Conservation (phyloP, 2,113 vertebrate species). For the Natator depressus region DNA sequence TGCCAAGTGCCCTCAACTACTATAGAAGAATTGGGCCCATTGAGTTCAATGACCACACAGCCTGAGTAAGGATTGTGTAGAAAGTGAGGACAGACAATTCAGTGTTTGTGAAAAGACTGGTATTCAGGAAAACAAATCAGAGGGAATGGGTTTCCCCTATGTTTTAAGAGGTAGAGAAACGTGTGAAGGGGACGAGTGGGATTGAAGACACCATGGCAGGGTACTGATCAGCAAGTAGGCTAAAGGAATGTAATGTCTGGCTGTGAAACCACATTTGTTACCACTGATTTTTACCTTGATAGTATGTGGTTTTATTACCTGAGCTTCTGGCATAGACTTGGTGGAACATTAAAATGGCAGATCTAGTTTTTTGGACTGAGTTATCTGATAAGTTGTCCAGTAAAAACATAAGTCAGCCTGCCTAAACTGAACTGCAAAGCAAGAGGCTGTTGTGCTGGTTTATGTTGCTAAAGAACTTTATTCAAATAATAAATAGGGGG, state of each 20-base stretch:
- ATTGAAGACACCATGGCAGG: not conserved
- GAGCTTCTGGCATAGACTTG: slow-evolving; percentile 36
- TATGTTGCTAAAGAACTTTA: no score
- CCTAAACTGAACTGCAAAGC: slow-evolving; percentile 54
- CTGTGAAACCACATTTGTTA: slow-evolving; percentile 3
- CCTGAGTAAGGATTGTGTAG: not conserved
- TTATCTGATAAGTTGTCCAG: slow-evolving; percentile 26
- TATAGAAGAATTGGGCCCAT: not conserved
- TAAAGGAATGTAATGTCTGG: slow-evolving; percentile 30
- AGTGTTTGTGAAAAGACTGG: not conserved
- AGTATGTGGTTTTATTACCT: slow-evolving; percentile 53
- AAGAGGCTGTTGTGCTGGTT: slow-evolving; percentile 30
- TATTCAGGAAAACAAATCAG: not conserved
- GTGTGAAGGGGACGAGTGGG: not conserved
- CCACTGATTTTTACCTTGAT: not conserved
- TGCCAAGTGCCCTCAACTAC: not conserved
- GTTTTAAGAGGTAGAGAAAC: not conserved
- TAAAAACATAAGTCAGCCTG: slow-evolving; percentile 38
- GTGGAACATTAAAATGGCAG: slow-evolving; percentile 18
- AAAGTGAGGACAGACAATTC: not conserved
- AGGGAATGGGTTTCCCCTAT: not conserved
- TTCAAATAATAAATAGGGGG: slow-evolving; percentile 9
- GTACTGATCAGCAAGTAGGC: slow-evolving; percentile 21
- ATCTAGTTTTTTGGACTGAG: slow-evolving; percentile 19
- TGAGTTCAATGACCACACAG: not conserved